phyloP scores from a whole-genome alignment of 2,113 vertebrate genomes.

The Heterochromis multidens region DNA sequence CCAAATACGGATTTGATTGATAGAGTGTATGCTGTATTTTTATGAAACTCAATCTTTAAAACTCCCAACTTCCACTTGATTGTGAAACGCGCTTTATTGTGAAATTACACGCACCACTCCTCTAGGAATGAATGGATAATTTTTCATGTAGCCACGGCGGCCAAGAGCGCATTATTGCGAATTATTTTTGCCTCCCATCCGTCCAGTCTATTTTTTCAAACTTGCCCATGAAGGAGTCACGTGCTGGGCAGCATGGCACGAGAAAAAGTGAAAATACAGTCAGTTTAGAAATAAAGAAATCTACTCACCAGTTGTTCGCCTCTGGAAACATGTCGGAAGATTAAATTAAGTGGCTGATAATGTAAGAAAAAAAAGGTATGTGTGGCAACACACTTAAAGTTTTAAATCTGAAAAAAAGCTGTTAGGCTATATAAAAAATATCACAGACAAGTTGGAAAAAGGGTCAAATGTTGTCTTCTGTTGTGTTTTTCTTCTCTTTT shows the following conservation, averaged over 20 bases:
- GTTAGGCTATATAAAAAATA: not conserved
- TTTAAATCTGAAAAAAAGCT: not conserved
- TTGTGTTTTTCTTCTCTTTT: not conserved
- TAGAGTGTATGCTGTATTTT: too few relatives aligned
- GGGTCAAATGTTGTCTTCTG: not conserved
- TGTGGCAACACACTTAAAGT: not conserved
- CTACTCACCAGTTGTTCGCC: constrained; percentile 60
- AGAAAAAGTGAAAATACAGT: not conserved
- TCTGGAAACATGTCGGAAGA: constrained; percentile 67
- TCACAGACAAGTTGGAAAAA: not conserved
- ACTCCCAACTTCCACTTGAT: not conserved
- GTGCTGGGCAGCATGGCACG: not conserved
- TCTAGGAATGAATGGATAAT: not conserved
- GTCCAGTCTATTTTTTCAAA: not conserved
- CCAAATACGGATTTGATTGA: not conserved
- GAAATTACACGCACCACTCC: not conserved
- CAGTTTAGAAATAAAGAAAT: not conserved
- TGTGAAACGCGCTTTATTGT: not conserved
- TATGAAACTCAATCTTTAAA: too few relatives aligned
- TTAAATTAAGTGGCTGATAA: not conserved
- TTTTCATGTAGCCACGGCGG: not conserved
- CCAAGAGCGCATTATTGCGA: not conserved
- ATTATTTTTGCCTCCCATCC: not conserved
- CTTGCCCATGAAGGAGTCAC: not conserved
- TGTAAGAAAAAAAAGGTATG: not conserved